A percentile compares a stretch with the other conserved stretches of the same genome.
These are phyloP conservation scores for Stenopsyche tienmushanensis DNA, from an alignment of 1,140 invertebrate genomes.

Conservation along the genomic window DNA sequence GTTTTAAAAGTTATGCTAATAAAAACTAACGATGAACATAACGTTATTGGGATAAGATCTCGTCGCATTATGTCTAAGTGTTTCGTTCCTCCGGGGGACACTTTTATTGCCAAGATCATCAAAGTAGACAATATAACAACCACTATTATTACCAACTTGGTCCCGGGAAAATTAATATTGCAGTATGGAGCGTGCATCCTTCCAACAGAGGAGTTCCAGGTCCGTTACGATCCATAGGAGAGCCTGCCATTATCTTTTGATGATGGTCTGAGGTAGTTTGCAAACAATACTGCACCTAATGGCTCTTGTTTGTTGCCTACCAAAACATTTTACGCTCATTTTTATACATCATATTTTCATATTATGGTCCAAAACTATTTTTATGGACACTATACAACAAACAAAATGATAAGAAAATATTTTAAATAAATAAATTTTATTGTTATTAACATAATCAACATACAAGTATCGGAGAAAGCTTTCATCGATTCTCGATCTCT, in stretches of 20 bases:
- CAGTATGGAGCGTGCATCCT: not conserved
- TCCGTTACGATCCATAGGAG: not conserved
- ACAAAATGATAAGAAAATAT: too few species aligned
- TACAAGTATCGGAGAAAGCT: too few species aligned
- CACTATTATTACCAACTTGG: not conserved
- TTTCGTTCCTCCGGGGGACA: not conserved
- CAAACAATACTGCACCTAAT: conserved; percentile 1
- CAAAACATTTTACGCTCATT: too few species aligned
- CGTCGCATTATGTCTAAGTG: conserved; percentile 14
- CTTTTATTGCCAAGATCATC: not conserved
- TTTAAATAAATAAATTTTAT: too few species aligned
- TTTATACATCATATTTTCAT: too few species aligned
- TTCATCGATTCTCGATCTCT: too few species aligned
- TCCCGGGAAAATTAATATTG: conserved; percentile 8
- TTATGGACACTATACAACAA: too few species aligned
- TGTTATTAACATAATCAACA: too few species aligned
- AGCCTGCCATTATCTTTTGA: not conserved
- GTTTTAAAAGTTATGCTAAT: not conserved
- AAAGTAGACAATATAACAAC: not conserved
- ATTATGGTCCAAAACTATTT: too few species aligned
- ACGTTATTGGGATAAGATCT: conserved; percentile 14
- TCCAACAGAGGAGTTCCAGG: not conserved
- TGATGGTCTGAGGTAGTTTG: not conserved
- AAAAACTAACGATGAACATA: conserved; percentile 17
- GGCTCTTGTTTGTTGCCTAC: too few species aligned